Evolutionary conservation across 2,888 invertebrate species (phyloP).

Genomic region (Mantis religiosa): DNA sequence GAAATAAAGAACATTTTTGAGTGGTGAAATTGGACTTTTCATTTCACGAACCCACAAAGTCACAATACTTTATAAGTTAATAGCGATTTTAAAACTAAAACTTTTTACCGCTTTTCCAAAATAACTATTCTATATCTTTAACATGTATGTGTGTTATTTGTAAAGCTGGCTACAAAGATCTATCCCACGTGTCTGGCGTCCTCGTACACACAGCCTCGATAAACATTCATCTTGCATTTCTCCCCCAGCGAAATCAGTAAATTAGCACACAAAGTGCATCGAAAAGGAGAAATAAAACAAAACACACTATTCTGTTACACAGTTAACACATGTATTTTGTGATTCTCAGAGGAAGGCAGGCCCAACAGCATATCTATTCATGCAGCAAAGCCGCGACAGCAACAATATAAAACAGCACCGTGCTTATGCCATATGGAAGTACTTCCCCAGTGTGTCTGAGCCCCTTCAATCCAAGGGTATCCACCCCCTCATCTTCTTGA

Average conservation of each 20-base stretch:
- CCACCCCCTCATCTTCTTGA: not conserved
- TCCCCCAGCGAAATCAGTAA: not conserved
- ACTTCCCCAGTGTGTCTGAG: not conserved
- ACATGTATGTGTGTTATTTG: no score
- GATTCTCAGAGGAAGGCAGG: not conserved
- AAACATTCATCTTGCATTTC: not conserved
- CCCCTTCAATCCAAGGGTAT: not conserved
- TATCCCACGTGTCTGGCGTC: no score
- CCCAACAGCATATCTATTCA: not conserved
- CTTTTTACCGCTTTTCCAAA: no score
- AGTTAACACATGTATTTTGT: not conserved
- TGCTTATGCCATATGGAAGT: not conserved
- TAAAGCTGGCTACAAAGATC: no score
- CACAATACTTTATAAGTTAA: no score
- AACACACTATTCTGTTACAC: not conserved
- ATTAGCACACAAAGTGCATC: not conserved
- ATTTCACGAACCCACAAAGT: no score
- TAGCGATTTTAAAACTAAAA: no score
- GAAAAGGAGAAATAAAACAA: not conserved
- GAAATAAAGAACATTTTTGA: no score
- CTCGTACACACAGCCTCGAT: not conserved
- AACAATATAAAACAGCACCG: not conserved
- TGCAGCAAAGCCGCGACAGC: not conserved
- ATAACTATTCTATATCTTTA: no score
- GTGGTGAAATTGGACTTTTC: no score